phyloP scores from a whole-genome alignment of 2,113 vertebrate species.

The Benitochromis conjunctus region DNA sequence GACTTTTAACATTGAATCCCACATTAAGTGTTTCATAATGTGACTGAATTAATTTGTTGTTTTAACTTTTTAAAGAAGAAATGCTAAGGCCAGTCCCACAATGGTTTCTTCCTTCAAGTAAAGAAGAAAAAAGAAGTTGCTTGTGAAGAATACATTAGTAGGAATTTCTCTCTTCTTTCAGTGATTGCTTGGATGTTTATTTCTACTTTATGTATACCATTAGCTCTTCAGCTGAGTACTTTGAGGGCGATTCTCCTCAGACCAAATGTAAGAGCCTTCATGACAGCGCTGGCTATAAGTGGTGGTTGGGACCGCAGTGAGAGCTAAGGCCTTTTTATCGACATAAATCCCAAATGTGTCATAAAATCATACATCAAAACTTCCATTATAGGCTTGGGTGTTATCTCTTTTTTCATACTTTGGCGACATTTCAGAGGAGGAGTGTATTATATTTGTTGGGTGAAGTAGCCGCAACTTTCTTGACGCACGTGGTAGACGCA shows the following conservation, averaged over 20 bases:
- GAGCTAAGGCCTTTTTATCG: background rate
- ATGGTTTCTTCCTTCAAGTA: background rate
- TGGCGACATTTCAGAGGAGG: background rate
- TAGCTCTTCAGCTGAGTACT: background rate
- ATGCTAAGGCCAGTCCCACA: background rate
- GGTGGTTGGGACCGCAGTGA: background rate
- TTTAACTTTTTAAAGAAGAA: background rate
- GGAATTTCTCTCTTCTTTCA: background rate
- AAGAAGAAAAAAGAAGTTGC: fast-evolving
- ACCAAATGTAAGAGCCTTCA: background rate
- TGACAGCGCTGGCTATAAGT: background rate
- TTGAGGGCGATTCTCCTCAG: background rate
- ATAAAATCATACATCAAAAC: background rate
- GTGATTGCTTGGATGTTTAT: background rate
- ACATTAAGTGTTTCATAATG: background rate
- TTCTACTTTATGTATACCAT: background rate
- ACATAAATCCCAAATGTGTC: background rate
- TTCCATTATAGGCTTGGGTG: background rate
- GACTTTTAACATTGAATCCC: background rate
- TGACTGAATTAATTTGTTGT: background rate
- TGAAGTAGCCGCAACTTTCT: background rate
- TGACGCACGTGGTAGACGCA: background rate
- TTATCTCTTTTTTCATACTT: background rate
- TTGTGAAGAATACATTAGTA: background rate
- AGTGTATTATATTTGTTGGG: background rate